A percentile compares a stretch with the other conserved stretches of the same genome.
These are phyloP conservation scores for Eumeta japonica DNA, from an alignment of 1,140 invertebrate genomes.

Conservation along the genomic window DNA sequence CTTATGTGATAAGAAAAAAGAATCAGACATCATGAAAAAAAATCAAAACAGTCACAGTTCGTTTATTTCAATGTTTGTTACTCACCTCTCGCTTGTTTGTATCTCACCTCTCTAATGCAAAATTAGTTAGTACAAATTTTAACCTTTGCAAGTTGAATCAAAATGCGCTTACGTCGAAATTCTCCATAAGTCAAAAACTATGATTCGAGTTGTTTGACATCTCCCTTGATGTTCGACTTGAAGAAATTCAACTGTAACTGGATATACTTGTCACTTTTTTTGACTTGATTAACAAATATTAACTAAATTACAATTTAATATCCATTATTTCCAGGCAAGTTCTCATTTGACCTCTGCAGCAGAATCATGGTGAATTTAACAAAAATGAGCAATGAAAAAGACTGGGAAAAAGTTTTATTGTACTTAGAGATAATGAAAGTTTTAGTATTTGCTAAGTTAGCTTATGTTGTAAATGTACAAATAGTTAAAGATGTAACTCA, in stretches of 20 bases:
- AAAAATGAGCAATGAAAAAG: constrained; percentile 28
- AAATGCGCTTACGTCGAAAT: no score
- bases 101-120: no score
- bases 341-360: constrained; percentile 28
- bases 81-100: no score
- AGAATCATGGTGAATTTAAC: constrained; percentile 31
- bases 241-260: not conserved
- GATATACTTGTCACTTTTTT: not conserved
- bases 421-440: constrained; percentile 34
- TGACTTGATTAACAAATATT: not conserved
- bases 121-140: no score
- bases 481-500: constrained; percentile 33
- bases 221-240: no score
- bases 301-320: not conserved
- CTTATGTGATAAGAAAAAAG: no score
- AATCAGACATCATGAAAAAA: no score
- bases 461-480: constrained; percentile 47
- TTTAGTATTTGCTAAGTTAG: constrained; percentile 35
- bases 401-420: constrained; percentile 36
- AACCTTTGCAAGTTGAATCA: no score
- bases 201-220: no score
- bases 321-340: constrained; percentile 29
- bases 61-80: no score
- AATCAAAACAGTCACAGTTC: no score
- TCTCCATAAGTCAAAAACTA: not conserved